phyloP scores from a whole-genome alignment of 2,113 vertebrate species.

The Hystrix brachyura region DNA sequence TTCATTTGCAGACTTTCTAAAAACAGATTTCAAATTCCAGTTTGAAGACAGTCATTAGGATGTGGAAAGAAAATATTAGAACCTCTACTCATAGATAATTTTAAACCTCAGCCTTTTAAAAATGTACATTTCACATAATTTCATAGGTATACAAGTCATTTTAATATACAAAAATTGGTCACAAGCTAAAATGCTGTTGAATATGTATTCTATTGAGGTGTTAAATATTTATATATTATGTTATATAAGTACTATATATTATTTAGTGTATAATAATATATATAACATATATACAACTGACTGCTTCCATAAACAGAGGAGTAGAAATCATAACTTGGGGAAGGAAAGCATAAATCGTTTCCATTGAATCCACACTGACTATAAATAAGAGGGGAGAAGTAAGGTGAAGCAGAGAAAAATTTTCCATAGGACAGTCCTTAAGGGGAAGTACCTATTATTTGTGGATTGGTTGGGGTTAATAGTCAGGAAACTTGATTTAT shows the following conservation, averaged over 20 bases:
- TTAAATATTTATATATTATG: background rate
- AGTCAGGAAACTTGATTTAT: background rate
- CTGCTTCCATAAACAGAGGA: background rate
- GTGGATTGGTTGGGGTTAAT: background rate
- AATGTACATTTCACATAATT: background rate
- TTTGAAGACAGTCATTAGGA: background rate
- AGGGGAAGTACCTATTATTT: background rate
- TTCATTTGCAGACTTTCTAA: slow-evolving; percentile 31
- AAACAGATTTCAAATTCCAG: slow-evolving; percentile 26
- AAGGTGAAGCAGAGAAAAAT: background rate
- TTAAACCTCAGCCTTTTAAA: background rate
- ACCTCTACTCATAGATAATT: background rate
- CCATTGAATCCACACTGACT: background rate
- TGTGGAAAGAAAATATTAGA: slow-evolving; percentile 20
- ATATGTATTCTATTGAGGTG: background rate
- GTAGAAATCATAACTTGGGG: background rate
- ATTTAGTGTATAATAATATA: background rate
- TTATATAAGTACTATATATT: background rate
- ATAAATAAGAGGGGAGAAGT: background rate
- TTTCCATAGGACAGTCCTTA: background rate
- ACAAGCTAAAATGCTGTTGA: background rate
- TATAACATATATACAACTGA: background rate
- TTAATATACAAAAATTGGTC: background rate
- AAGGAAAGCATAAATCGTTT: background rate
- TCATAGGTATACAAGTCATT: background rate